These are phyloP conservation scores for Tragelaphus buxtoni DNA, from an alignment of 2,113 vertebrate genomes.

Conservation along the genomic window DNA sequence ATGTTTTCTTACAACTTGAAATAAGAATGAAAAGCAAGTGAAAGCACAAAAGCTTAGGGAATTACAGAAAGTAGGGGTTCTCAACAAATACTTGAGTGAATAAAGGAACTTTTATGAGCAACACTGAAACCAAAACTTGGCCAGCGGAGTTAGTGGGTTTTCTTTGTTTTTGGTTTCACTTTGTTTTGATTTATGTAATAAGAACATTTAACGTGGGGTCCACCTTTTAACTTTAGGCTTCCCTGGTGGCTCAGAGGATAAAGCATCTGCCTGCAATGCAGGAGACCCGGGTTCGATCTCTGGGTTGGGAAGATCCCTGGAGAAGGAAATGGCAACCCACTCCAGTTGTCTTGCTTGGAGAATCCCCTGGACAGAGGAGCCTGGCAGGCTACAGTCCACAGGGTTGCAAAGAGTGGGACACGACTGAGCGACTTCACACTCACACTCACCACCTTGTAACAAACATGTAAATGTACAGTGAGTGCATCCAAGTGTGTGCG, in stretches of 20 bases:
- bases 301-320: no score
- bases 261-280: no score
- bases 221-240: not conserved
- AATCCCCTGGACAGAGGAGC: no score
- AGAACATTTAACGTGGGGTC: not conserved
- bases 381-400: no score
- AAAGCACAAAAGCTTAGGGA: not conserved
- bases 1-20: not conserved
- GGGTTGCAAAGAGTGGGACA: no score
- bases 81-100: not conserved
- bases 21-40: not conserved
- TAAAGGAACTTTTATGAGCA: not conserved
- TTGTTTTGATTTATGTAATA: not conserved
- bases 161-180: not conserved
- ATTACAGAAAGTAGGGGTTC: not conserved
- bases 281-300: no score
- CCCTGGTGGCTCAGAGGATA: no score
- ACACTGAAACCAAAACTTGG: not conserved
- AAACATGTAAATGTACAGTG: no score
- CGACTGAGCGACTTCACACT: no score
- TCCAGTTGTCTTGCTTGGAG: no score
- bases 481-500: not conserved
- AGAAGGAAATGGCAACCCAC: no score
- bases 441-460: not conserved
- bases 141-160: not conserved